Percentiles rank a stretch among this genome's conserved stretches.
Evolutionary conservation across 2,113 vertebrate genomes (phyloP).

Genomic region (Cinclus cinclus): DNA sequence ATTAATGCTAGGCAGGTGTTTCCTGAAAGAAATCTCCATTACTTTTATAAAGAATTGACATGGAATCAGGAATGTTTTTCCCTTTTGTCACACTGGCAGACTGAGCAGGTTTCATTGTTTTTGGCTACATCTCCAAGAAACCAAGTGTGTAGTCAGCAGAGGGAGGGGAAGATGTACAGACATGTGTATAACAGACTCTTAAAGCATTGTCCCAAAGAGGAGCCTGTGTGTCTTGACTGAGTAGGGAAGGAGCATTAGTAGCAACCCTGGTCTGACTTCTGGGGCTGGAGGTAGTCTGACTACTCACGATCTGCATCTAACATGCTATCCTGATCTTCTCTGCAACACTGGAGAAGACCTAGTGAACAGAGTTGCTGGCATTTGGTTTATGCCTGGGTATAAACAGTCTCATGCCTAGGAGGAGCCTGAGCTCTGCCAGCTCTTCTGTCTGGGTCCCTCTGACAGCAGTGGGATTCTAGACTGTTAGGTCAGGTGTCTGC

Average conservation of each 20-base stretch:
- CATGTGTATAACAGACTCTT: accelerated
- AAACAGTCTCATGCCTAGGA: not conserved
- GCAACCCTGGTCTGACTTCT: not conserved
- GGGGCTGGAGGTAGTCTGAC: not conserved
- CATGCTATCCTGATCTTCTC: not conserved
- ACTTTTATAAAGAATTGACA: not conserved
- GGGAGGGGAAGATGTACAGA: not conserved
- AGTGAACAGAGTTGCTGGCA: not conserved
- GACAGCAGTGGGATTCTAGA: not conserved
- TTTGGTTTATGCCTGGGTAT: not conserved
- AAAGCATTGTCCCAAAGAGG: not conserved
- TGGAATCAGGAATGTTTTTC: not conserved
- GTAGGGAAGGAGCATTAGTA: not conserved
- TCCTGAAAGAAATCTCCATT: not conserved
- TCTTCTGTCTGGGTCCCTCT: not conserved
- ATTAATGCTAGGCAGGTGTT: not conserved
- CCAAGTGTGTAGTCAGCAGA: not conserved
- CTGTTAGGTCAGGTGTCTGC: not conserved
- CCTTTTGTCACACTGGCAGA: not conserved
- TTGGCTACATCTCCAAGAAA: not conserved
- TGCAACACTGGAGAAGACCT: not conserved
- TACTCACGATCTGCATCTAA: not conserved
- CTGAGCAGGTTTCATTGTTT: not conserved
- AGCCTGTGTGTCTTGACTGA: not conserved
- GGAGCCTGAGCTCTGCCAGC: not conserved